phyloP scores from a whole-genome alignment of 2,113 vertebrate species.

The Grammomys dolichurus region DNA sequence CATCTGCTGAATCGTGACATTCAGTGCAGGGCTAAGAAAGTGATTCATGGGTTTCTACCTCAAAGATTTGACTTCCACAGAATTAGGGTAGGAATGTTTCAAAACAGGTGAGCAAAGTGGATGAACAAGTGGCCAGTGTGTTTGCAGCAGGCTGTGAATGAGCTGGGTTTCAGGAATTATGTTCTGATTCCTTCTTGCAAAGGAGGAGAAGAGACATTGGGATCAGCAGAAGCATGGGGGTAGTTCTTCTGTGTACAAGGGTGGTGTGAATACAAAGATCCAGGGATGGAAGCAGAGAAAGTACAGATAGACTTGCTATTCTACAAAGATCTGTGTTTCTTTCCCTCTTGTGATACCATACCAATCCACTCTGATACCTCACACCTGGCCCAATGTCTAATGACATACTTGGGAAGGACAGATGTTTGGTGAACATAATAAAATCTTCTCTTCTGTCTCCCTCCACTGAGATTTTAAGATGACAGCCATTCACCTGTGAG shows the following conservation, averaged over 20 bases:
- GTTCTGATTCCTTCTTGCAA: not conserved
- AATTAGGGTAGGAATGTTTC: not conserved
- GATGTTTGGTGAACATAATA: slow-evolving; percentile 64
- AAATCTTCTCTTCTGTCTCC: slow-evolving; percentile 58
- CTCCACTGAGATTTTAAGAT: slow-evolving; percentile 59
- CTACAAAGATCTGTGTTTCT: not conserved
- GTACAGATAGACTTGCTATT: not conserved
- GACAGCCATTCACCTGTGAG: slow-evolving; percentile 62
- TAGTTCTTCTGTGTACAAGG: not conserved
- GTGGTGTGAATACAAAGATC: not conserved
- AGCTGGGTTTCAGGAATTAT: not conserved
- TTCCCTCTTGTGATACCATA: not conserved
- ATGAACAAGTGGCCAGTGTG: not conserved
- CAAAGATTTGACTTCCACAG: not conserved
- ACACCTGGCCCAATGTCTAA: not conserved
- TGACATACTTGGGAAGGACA: slow-evolving; percentile 53
- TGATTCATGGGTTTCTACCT: not conserved
- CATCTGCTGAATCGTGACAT: not conserved
- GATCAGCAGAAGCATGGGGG: not conserved
- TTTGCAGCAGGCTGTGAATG: not conserved
- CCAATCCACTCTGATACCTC: not conserved
- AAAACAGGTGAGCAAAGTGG: not conserved
- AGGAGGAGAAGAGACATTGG: not conserved
- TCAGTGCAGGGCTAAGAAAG: not conserved
- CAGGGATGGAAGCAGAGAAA: not conserved